phyloP scores from a whole-genome alignment of 2,888 invertebrate species.

The Idaea dimidiata region DNA sequence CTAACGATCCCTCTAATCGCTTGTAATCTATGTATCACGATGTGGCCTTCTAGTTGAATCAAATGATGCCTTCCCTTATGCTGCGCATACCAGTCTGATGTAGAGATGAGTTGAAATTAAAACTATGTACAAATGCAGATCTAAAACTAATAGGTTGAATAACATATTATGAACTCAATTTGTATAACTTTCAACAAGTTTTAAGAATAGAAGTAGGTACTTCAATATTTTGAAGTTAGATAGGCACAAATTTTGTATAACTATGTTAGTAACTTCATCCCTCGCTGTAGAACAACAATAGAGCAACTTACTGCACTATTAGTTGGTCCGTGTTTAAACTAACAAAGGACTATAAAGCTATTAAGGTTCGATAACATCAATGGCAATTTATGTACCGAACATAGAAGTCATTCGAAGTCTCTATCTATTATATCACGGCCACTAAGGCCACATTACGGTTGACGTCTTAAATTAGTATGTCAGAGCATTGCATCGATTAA shows the following conservation, averaged over 20 bases:
- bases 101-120: constrained; percentile 12
- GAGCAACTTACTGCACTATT: not conserved
- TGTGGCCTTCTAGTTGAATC: constrained; percentile 27
- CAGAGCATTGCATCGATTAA: constrained; percentile 8
- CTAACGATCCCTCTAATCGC: constrained; percentile 26
- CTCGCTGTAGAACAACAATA: not conserved
- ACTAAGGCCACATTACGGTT: constrained; percentile 4
- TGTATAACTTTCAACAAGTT: not conserved
- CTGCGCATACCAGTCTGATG: constrained; percentile 16
- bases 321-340: not conserved
- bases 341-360: not conserved
- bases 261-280: not conserved
- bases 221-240: not conserved
- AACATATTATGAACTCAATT: not conserved
- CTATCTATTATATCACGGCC: not conserved
- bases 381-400: not conserved
- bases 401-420: not conserved
- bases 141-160: not conserved
- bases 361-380: not conserved
- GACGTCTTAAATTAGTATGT: constrained; percentile 12
- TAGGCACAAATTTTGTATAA: not conserved
- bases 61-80: constrained; percentile 23
- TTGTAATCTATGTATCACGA: constrained; percentile 28
- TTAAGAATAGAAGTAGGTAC: not conserved
- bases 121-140: not conserved